Evolutionary conservation across 2,888 invertebrate species (phyloP).

Genomic region (Pantelozetes paolii): DNA sequence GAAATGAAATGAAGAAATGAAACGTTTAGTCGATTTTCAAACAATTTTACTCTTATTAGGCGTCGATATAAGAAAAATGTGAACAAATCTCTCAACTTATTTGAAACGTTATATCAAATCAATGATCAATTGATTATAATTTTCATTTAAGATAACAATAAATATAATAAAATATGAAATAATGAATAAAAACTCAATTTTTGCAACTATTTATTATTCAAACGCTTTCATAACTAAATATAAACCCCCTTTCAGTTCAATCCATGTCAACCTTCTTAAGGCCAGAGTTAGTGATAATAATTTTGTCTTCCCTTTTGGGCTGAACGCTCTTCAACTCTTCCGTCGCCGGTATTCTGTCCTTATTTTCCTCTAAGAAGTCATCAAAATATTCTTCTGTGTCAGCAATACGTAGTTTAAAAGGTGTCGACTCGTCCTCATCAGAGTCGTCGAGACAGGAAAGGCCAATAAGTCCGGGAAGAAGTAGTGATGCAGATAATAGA

Average conservation of each 20-base stretch:
- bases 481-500: conserved; percentile 54
- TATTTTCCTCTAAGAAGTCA: conserved; percentile 50
- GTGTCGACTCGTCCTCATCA: conserved; percentile 45
- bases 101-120: not conserved
- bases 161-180: not conserved
- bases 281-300: conserved; percentile 46
- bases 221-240: too few species aligned
- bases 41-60: too few species aligned
- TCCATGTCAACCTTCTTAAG: conserved; percentile 41
- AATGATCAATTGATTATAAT: not conserved
- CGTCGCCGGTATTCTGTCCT: conserved; percentile 52
- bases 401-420: conserved; percentile 49
- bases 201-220: not conserved
- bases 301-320: conserved; percentile 51
- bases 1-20: too few species aligned
- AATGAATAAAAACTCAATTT: not conserved
- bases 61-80: too few species aligned
- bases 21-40: too few species aligned
- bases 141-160: not conserved
- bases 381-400: conserved; percentile 45
- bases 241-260: too few species aligned
- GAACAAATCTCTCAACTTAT: too few species aligned
- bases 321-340: conserved; percentile 52
- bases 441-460: conserved; percentile 54
- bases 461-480: conserved; percentile 55